Base-by-base conservation (phyloP, 1,140 invertebrate genomes). In the Hyposmocoma kahamanoa region DNA sequence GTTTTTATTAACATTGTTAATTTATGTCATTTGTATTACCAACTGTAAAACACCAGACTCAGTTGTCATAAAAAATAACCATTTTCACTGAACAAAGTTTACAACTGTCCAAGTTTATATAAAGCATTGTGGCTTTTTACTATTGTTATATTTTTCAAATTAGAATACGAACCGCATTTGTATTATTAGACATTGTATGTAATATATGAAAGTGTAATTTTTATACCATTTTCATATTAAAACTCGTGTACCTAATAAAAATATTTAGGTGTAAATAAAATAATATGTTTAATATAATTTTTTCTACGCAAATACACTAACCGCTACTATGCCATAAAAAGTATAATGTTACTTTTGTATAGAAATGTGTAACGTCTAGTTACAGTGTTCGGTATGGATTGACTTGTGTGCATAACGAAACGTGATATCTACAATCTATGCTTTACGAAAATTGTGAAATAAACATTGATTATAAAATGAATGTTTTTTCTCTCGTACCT, bases 361-460 rank as follows among this genome's bases (percentile, higher is more conserved):
- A 85, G 77, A 82, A 67, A 77, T 53, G 39, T 65, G 66, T 73
- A 72, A 71, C 66, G 56, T 65, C 58, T 57, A 52, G 67, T 80
- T 73, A 69, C 68, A 72, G 71, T 77, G 76, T 77, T 82, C 59
- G 65, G 67, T 82, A 81, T 79, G 67, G 68, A 79, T 80, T 82
- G 74, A 80, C 56, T 74, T 79, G 82, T 85, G 79, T 83, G 79
- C 78, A 79, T 83, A 84, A 85, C 72, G 67, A 82, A 81, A 79
- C 72, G 82, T 85, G 82, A 85, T 85, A 85, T 85, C 76, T 85
- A 82, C 79, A 83, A 85, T 82, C 72, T 79, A 82, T 85, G 79
- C 79, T 85, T 85, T 85, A 83, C 76, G 76, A 66, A 82, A 73
- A 85, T 74, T 79, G 79, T 85, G 70, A 85, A 84, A 85, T 81